phyloP scores from a whole-genome alignment of 2,113 vertebrate species.

The Phylloscopus trochiloides region DNA sequence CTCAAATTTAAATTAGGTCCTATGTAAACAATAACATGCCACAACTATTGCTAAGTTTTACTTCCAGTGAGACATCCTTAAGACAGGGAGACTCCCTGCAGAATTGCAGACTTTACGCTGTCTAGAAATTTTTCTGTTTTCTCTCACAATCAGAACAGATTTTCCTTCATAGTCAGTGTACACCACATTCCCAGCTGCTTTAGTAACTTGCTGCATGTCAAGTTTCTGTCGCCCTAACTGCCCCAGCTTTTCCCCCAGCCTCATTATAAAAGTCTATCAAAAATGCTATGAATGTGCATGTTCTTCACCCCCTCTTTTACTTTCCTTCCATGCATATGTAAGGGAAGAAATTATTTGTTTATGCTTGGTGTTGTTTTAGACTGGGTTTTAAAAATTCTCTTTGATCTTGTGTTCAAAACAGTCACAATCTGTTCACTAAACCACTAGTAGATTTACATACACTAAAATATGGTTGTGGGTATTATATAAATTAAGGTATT shows the following conservation, averaged over 20 bases:
- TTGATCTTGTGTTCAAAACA: conserved; percentile 1
- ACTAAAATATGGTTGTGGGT: not conserved
- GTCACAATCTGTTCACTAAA: not conserved
- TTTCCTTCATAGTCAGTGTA: not conserved
- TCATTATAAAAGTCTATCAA: not conserved
- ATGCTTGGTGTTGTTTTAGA: not conserved
- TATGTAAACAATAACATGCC: not conserved
- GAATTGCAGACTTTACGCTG: not conserved
- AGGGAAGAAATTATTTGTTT: not conserved
- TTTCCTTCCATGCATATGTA: not conserved
- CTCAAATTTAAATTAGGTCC: not conserved
- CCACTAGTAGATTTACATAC: not conserved
- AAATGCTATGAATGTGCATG: not conserved
- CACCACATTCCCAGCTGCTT: conserved; percentile 11
- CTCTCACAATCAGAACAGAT: not conserved
- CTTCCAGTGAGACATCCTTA: not conserved
- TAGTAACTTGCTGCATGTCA: not conserved
- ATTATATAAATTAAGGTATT: conserved; percentile 19
- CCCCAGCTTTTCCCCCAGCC: not conserved
- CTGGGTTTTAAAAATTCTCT: not conserved
- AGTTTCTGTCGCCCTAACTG: not conserved
- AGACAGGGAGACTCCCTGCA: not conserved
- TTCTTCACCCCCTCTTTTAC: not conserved
- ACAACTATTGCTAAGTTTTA: not conserved
- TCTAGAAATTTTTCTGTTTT: not conserved